These are phyloP conservation scores for Ariolimax columbianus DNA, from an alignment of 2,888 invertebrate genomes.

Conservation along the genomic window DNA sequence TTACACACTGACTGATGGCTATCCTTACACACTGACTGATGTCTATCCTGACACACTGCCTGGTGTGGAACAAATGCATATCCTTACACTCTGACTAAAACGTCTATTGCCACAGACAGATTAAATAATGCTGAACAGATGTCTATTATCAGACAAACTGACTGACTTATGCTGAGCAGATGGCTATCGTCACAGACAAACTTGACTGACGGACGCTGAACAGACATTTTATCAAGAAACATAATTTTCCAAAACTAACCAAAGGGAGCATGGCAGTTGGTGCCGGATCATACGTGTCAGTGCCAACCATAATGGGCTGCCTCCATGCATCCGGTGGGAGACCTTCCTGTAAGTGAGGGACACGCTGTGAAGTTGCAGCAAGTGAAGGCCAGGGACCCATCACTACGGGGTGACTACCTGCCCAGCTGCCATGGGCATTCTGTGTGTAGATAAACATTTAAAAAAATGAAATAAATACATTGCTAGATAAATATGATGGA, in stretches of 20 bases:
- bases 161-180: background rate
- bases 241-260: constrained; percentile 58
- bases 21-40: background rate
- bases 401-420: constrained; percentile 87
- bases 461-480: background rate
- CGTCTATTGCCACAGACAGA: too few species aligned
- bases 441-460: constrained; percentile 59
- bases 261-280: constrained; percentile 64
- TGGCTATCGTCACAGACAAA: background rate
- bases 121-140: too few species aligned
- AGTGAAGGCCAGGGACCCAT: constrained; percentile 89
- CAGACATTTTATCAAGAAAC: too few species aligned
- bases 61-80: too few species aligned
- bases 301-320: constrained; percentile 87
- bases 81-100: too few species aligned
- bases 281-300: constrained; percentile 66
- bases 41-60: too few species aligned
- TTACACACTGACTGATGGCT: too few species aligned
- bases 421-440: constrained; percentile 85
- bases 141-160: too few species aligned
- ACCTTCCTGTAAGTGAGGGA: constrained; percentile 54
- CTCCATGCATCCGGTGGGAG: constrained; percentile 81
- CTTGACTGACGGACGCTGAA: too few species aligned
- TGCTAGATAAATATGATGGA: too few species aligned
- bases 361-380: constrained; percentile 76